Evolutionary conservation across 2,113 vertebrate species (phyloP).

Genomic region (Antechinus stuartii): DNA sequence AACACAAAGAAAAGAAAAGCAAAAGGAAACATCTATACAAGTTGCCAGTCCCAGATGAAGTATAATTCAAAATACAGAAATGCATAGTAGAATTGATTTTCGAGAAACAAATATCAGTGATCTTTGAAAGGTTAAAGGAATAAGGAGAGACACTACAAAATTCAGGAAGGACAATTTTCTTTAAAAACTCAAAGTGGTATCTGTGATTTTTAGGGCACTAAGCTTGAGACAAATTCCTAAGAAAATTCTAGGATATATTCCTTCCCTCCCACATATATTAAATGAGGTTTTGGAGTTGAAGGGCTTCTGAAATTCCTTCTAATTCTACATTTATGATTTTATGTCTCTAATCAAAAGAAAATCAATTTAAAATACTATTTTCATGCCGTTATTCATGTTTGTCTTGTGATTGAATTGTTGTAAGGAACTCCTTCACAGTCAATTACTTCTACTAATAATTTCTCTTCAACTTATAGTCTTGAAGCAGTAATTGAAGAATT

Average conservation of each 20-base stretch:
- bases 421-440: background rate
- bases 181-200: background rate
- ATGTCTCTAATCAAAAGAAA: background rate
- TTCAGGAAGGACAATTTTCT: background rate
- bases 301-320: background rate
- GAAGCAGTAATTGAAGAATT: background rate
- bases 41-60: background rate
- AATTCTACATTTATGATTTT: background rate
- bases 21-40: background rate
- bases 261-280: background rate
- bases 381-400: background rate
- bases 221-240: background rate
- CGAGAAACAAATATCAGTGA: background rate
- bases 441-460: background rate
- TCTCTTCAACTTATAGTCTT: background rate
- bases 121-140: background rate
- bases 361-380: background rate
- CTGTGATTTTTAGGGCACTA: background rate
- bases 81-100: background rate
- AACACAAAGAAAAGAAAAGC: background rate
- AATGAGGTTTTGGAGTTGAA: background rate
- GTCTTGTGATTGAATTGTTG: background rate
- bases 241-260: background rate
- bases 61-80: background rate
- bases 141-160: background rate